A percentile compares a stretch with the other conserved stretches of the same genome.
phyloP scores from a whole-genome alignment of 2,113 vertebrate species.

The Illadopsis cleaveri region DNA sequence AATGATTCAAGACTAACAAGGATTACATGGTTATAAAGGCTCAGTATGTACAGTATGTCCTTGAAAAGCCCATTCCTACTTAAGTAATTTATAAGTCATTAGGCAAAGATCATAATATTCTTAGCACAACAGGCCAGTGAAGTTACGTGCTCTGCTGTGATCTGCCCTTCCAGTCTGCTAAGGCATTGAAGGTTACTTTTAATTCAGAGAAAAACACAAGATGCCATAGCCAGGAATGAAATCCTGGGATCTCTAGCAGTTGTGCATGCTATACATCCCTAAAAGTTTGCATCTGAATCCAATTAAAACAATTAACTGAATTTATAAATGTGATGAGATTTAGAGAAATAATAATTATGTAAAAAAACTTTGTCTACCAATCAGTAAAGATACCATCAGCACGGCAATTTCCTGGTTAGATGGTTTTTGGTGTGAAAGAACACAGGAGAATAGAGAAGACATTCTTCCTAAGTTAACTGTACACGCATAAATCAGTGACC shows the following conservation, averaged over 20 bases:
- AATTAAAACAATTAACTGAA: not conserved
- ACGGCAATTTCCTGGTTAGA: not conserved
- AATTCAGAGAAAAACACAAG: not conserved
- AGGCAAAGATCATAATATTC: constrained; percentile 23
- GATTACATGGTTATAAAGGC: not conserved
- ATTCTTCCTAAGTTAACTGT: not conserved
- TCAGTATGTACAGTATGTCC: not conserved
- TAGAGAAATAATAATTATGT: not conserved
- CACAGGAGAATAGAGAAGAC: not conserved
- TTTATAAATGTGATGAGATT: not conserved
- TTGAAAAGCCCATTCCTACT: not conserved
- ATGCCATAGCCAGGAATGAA: not conserved
- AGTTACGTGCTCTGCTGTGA: constrained; percentile 23
- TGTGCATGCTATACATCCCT: not conserved
- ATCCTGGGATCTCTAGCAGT: not conserved
- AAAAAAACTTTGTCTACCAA: not conserved
- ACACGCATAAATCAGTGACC: not conserved
- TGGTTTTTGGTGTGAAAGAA: not conserved
- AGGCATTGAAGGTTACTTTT: not conserved
- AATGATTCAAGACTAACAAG: not conserved
- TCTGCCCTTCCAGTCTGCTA: not conserved
- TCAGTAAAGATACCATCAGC: not conserved
- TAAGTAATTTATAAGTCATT: constrained; percentile 5
- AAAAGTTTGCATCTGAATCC: not conserved
- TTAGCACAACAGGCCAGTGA: not conserved